Evolutionary conservation across 2,113 vertebrate genomes (phyloP).

Genomic region (Anarhynchus alexandrinus): DNA sequence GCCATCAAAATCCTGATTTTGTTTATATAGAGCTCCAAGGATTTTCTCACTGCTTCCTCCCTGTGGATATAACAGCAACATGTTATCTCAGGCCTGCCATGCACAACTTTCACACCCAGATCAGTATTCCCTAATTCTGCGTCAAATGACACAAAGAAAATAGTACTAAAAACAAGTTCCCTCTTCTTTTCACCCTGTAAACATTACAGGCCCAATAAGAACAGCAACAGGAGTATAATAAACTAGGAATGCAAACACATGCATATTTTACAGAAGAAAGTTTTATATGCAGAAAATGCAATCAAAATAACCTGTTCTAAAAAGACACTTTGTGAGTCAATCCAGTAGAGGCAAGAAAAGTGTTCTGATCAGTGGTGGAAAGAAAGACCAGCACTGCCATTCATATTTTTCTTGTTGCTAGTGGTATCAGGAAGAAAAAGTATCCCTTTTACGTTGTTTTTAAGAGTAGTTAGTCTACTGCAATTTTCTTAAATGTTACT

Average conservation of each 20-base stretch:
- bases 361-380: neutral
- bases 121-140: neutral
- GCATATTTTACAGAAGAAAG: neutral
- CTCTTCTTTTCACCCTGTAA: neutral
- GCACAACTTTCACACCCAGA: neutral
- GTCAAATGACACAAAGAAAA: neutral
- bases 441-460: neutral
- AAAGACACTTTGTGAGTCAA: neutral
- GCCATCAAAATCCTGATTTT: neutral
- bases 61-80: neutral
- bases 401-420: neutral
- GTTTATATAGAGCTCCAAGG: neutral
- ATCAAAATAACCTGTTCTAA: neutral
- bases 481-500: neutral
- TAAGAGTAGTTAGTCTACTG: neutral
- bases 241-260: neutral
- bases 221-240: neutral
- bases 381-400: neutral
- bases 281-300: neutral
- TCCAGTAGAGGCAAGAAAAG: neutral
- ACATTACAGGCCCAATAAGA: neutral
- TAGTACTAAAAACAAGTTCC: neutral
- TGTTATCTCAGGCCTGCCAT: neutral
- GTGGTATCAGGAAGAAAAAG: neutral
- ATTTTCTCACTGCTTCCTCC: neutral